phyloP scores from a whole-genome alignment of 2,888 invertebrate species.

The Argyresthia albistria region DNA sequence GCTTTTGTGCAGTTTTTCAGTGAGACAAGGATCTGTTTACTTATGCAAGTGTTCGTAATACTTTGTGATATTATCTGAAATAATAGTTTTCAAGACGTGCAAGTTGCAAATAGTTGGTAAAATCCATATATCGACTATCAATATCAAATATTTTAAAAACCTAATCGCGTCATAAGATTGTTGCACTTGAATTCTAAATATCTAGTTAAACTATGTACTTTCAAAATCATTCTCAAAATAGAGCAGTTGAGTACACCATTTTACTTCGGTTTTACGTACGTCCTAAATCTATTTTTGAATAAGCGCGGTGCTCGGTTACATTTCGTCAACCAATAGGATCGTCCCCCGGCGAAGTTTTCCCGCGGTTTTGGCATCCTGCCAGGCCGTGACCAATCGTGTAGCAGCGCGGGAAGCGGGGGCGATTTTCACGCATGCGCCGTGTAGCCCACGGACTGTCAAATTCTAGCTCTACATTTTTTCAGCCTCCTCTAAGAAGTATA shows the following conservation, averaged over 20 bases:
- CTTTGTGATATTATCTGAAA: no score
- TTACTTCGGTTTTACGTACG: neutral
- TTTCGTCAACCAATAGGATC: constrained; percentile 46
- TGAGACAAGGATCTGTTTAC: neutral
- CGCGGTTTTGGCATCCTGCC: constrained; percentile 63
- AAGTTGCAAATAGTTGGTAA: no score
- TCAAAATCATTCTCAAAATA: no score
- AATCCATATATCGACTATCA: no score
- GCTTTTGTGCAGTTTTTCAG: constrained; percentile 31
- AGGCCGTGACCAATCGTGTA: constrained; percentile 47
- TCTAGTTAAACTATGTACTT: no score
- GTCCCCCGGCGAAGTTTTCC: constrained; percentile 41
- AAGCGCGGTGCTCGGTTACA: constrained; percentile 67
- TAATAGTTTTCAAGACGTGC: no score
- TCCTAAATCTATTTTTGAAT: constrained; percentile 63
- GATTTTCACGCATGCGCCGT: constrained; percentile 30
- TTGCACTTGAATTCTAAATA: no score
- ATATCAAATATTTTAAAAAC: no score
- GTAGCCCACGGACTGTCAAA: constrained; percentile 22
- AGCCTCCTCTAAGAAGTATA: constrained; percentile 18
- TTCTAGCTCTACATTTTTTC: constrained; percentile 22
- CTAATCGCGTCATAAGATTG: no score
- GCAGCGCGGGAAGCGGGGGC: constrained; percentile 42
- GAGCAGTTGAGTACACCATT: no score
- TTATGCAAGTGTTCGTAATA: no score